Conservation (phyloP, 64 coral and sea anemone genomes). For the Pachyseris speciosa region DNA sequence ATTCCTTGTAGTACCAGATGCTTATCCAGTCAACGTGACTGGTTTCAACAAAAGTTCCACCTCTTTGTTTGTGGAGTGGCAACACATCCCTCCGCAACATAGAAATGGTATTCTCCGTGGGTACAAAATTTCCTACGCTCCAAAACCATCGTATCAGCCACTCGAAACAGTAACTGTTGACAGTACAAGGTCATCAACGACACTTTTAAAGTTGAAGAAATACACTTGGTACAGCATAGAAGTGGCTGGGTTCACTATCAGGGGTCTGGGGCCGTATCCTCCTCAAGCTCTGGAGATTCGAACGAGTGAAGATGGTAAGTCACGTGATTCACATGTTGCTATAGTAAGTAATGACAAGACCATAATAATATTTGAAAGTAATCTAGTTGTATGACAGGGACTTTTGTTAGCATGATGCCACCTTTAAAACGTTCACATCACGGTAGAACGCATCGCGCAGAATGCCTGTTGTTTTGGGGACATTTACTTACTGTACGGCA, state of each 20-base stretch:
- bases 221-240: conserved; percentile 61
- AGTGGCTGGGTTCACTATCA: conserved; percentile 82
- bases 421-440: background rate
- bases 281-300: conserved; percentile 34
- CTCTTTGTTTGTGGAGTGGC: conserved; percentile 52
- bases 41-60: conserved; percentile 72
- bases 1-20: conserved; percentile 23
- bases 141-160: background rate
- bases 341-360: too few relatives aligned
- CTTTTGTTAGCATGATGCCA: too few relatives aligned
- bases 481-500: too few relatives aligned
- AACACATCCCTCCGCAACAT: background rate
- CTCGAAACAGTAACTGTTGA: background rate
- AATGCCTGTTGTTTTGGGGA: too few relatives aligned
- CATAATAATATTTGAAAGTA: too few relatives aligned
- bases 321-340: background rate
- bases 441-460: background rate
- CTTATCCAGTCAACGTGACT: conserved; percentile 20
- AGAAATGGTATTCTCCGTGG: conserved; percentile 45
- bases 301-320: conserved; percentile 90
- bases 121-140: conserved; percentile 46
- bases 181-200: background rate
- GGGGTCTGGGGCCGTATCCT: conserved; percentile 72
- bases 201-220: conserved; percentile 35
- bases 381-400: too few relatives aligned